Evolutionary conservation across 2,113 vertebrate genomes (phyloP), one percentile per base, ranked within the genome.

Genomic region (Plotosus lineatus): DNA sequence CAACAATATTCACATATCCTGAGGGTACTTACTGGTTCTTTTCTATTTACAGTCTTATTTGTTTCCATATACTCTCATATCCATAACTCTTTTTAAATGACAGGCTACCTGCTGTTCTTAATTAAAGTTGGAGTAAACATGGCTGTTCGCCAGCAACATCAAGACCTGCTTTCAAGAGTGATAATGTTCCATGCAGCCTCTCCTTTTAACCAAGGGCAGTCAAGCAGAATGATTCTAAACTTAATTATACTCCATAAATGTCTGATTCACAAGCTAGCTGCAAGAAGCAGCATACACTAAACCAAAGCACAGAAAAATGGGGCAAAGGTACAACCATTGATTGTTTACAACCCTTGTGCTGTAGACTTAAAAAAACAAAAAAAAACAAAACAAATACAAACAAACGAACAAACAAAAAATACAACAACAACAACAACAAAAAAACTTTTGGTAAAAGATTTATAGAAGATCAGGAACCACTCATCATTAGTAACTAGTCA

Each of bases 191-290:
- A n/a, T 69, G 53, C 26, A 61, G 55, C 8, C 63, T 76, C 46
- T 50, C 58, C 58, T 33, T 75, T 71, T 33, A 65, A 71, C 75
- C 31, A 83, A 68, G 38, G 50, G 66, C 17, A 53, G 44, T 42
- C 56, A 81, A 68, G 73, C 61, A 33, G 42, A 79, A 46, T 56
- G 14, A 33, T 26, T 38, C 48, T 69, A 42, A 75, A 82, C 61
- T 83, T 79, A 79, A 85, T 86, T 88, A 84, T 75, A 81, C 31
- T 40, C 61, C 66, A 80, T 60, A 80, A 84, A 75, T 76, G 33
- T 46, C 72, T 46, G 65, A 65, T 84, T 55, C 40, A 84, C 72
- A 61, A 33, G 55, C 28, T 60, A 75, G 60, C 31, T 74, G 46
- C 7, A 58, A 53, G 40, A 60, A 26, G 69, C 40, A 51, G 26